Evolutionary conservation across 2,113 vertebrate genomes (phyloP).

Genomic region (Ia io): DNA sequence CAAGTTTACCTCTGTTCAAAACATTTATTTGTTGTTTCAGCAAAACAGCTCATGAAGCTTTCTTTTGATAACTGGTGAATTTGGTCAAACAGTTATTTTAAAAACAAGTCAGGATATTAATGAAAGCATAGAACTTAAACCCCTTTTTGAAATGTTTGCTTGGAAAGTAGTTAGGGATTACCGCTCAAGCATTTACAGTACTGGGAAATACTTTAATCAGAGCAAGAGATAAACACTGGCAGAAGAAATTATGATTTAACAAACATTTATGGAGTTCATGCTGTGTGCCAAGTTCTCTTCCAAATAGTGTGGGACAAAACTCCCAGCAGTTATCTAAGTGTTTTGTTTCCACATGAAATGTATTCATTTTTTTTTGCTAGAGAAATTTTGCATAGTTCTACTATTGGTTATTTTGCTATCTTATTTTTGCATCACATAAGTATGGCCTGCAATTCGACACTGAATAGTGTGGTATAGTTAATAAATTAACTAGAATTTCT

Average conservation of each 20-base stretch:
- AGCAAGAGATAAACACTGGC: not conserved
- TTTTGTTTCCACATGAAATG: not conserved
- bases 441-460: not conserved
- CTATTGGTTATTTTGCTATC: not conserved
- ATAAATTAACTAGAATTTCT: not conserved
- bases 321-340: not conserved
- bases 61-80: not conserved
- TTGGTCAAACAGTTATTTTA: not conserved
- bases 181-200: not conserved
- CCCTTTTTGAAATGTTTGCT: not conserved
- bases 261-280: not conserved
- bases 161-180: not conserved
- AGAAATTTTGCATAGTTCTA: not conserved
- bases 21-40: not conserved
- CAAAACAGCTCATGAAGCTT: not conserved
- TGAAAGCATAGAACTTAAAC: not conserved
- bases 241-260: not conserved
- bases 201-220: not conserved
- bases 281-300: not conserved
- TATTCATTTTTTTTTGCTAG: not conserved
- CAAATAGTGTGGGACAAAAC: not conserved
- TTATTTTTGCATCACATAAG: not conserved
- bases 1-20: not conserved
- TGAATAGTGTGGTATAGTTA: not conserved
- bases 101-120: not conserved